Conservation (phyloP, 2,888 invertebrate genomes). For the Oscheius sp. region DNA sequence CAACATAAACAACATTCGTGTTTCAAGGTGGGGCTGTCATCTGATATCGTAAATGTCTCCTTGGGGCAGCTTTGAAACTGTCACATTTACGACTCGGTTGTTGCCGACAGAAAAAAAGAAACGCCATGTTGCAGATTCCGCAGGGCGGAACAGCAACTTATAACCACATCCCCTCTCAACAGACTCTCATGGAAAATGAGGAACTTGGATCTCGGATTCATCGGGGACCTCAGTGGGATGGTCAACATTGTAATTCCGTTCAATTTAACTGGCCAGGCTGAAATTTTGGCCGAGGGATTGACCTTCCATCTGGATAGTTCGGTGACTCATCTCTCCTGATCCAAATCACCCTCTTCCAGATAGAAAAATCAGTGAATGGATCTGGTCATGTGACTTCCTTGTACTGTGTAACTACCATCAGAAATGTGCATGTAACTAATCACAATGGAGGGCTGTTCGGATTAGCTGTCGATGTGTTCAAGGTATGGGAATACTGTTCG, state of each 20-base stretch:
- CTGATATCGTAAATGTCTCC: background rate
- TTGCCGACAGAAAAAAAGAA: slow-evolving; percentile 12
- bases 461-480: slow-evolving; percentile 62
- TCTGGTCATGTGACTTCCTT: slow-evolving; percentile 53
- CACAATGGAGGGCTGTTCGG: slow-evolving; percentile 67
- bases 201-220: slow-evolving; percentile 58
- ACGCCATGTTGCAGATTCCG: slow-evolving; percentile 45
- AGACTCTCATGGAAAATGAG: slow-evolving; percentile 61
- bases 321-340: slow-evolving; percentile 28
- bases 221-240: slow-evolving; percentile 59
- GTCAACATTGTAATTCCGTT: slow-evolving; percentile 65
- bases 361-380: slow-evolving; percentile 54
- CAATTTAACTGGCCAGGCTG: slow-evolving; percentile 62
- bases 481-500: slow-evolving; percentile 32
- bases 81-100: background rate
- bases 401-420: slow-evolving; percentile 53
- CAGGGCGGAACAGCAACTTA: slow-evolving; percentile 55
- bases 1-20: slow-evolving; percentile 51
- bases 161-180: slow-evolving; percentile 58
- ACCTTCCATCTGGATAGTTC: slow-evolving; percentile 57
- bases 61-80: background rate
- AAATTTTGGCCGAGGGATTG: slow-evolving; percentile 61
- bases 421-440: slow-evolving; percentile 56
- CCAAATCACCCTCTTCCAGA: slow-evolving; percentile 31
- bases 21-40: slow-evolving; percentile 44